Evolutionary conservation across 2,797 vertebrate genomes (phyloP).

Genomic region (Muscicapa comitata): DNA sequence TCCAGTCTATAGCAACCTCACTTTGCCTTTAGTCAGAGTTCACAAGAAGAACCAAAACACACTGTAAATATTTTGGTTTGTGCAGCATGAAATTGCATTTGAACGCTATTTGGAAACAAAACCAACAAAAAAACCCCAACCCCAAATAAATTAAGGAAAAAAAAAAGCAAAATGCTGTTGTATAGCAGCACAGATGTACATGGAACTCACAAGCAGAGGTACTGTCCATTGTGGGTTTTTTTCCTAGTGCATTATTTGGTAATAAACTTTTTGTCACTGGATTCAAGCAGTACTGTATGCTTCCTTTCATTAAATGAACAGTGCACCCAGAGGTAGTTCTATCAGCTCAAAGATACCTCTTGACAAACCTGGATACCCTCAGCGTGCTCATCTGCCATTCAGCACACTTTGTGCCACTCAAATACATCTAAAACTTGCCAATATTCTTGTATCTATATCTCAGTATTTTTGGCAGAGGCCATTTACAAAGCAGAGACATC

Average conservation of each 20-base stretch:
- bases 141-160: background rate
- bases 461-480: conserved; percentile 12
- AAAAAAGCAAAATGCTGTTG: background rate
- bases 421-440: background rate
- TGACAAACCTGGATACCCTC: background rate
- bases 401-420: background rate
- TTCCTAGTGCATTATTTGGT: background rate
- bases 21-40: background rate
- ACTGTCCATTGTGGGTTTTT: rapidly evolving
- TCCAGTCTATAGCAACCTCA: background rate
- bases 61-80: background rate
- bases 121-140: background rate
- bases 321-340: background rate
- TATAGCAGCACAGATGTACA: background rate
- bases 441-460: background rate
- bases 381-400: background rate
- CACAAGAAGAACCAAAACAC: background rate
- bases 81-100: background rate
- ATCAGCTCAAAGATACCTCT: background rate
- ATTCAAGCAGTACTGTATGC: conserved; percentile 6
- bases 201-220: background rate
- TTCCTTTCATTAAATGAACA: conserved; percentile 24
- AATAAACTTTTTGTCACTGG: background rate
- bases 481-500: background rate
- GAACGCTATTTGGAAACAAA: background rate